Evolutionary conservation across 2,888 invertebrate species (phyloP).

Genomic region (Parnassius apollo): DNA sequence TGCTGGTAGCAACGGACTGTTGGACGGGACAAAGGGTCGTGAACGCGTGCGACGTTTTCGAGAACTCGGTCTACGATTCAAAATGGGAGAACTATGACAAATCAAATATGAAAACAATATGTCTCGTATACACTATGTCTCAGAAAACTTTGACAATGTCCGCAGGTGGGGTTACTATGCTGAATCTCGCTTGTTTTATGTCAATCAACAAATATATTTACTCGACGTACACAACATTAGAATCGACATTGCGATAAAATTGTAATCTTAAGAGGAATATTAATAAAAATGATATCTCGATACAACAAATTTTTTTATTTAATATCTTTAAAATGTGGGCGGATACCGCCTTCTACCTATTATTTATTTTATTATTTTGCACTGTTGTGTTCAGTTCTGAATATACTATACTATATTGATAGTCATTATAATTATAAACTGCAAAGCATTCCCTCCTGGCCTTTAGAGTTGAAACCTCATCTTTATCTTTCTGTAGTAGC

Average conservation of each 20-base stretch:
- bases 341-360: no score
- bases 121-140: slow-evolving; percentile 46
- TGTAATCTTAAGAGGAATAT: no score
- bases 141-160: slow-evolving; percentile 51
- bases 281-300: no score
- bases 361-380: no score
- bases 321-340: no score
- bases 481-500: no score
- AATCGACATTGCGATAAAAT: slow-evolving; percentile 39
- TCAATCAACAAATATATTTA: slow-evolving; percentile 47
- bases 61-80: slow-evolving; percentile 48
- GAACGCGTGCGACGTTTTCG: slow-evolving; percentile 48
- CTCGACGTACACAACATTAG: slow-evolving; percentile 53
- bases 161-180: slow-evolving; percentile 48
- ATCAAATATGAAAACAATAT: slow-evolving; percentile 46
- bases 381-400: no score
- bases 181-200: slow-evolving; percentile 49
- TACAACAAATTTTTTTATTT: no score
- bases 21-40: slow-evolving; percentile 51
- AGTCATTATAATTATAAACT: no score
- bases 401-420: no score
- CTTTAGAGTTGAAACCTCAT: no score
- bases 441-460: no score
- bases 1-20: slow-evolving; percentile 52
- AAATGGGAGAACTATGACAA: slow-evolving; percentile 55